Conservation (phyloP, 2,888 invertebrate genomes). For the Choreutis nemorana region DNA sequence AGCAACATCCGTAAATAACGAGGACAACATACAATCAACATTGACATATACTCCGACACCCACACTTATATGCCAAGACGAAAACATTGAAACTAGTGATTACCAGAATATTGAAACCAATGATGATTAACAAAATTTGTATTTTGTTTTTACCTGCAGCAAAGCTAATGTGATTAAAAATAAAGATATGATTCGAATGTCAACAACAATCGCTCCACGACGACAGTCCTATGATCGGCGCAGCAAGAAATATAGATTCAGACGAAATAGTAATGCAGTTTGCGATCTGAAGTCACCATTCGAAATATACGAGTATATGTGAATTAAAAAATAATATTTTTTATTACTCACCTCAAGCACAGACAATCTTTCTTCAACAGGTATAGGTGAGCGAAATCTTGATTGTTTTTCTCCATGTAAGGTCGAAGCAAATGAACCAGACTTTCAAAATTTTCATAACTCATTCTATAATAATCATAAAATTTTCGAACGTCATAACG, state of each 20-base stretch:
- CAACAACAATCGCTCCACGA: constrained; percentile 11
- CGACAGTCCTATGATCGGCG: constrained; percentile 10
- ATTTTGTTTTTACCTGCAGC: constrained; percentile 9
- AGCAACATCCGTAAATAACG: too few species aligned
- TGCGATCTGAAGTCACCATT: constrained; percentile 13
- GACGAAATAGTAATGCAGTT: constrained; percentile 11
- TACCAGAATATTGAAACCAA: constrained; percentile 9
- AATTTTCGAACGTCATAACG: constrained; percentile 12
- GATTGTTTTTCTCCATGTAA: too few species aligned
- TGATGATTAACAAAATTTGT: constrained; percentile 7
- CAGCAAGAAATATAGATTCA: constrained; percentile 11
- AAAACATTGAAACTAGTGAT: constrained; percentile 10
- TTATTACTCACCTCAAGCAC: constrained; percentile 9
- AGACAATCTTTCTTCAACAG: constrained; percentile 13
- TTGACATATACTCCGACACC: too few species aligned
- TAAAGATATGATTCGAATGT: constrained; percentile 10
- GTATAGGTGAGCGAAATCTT: constrained; percentile 12
- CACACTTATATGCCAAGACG: too few species aligned
- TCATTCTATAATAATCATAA: constrained; percentile 9
- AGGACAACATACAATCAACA: too few species aligned
- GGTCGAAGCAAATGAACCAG: constrained; percentile 9
- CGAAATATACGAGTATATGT: constrained; percentile 12
- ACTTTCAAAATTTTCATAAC: constrained; percentile 10
- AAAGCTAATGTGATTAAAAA: too few species aligned
- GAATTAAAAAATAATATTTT: constrained; percentile 11